phyloP scores from a whole-genome alignment of 2,888 invertebrate species.

The Eurois occulta region DNA sequence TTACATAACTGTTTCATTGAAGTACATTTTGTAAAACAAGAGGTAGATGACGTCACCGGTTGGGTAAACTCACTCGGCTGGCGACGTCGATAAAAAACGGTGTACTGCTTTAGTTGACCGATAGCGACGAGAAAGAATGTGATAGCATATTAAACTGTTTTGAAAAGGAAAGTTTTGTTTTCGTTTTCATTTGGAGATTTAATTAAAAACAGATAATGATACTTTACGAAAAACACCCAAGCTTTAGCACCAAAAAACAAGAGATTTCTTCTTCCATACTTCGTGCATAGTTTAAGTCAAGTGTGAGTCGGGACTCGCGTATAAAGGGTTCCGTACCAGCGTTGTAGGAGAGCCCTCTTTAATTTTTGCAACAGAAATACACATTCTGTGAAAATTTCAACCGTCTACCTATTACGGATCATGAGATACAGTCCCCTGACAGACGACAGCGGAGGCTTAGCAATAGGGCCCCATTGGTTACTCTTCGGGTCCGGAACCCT shows the following conservation, averaged over 20 bases:
- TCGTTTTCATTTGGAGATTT: background rate
- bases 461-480: too few species aligned
- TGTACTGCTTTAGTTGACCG: conserved; percentile 43
- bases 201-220: background rate
- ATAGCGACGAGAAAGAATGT: conserved; percentile 49
- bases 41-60: conserved; percentile 53
- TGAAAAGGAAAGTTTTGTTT: conserved; percentile 28
- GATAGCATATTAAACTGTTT: background rate
- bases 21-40: conserved; percentile 52
- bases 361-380: too few species aligned
- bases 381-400: too few species aligned
- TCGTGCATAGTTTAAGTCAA: too few species aligned
- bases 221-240: background rate
- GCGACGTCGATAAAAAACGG: conserved; percentile 43
- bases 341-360: too few species aligned
- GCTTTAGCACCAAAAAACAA: background rate
- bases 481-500: too few species aligned
- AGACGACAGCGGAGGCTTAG: too few species aligned
- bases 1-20: conserved; percentile 48
- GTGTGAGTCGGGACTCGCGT: too few species aligned
- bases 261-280: background rate
- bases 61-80: conserved; percentile 42
- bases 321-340: too few species aligned
- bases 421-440: too few species aligned
- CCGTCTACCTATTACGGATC: too few species aligned